Percentiles rank a stretch among this genome's conserved stretches.
phyloP scores from a whole-genome alignment of 2,113 vertebrate genomes.

The Camarhynchus parvulus region DNA sequence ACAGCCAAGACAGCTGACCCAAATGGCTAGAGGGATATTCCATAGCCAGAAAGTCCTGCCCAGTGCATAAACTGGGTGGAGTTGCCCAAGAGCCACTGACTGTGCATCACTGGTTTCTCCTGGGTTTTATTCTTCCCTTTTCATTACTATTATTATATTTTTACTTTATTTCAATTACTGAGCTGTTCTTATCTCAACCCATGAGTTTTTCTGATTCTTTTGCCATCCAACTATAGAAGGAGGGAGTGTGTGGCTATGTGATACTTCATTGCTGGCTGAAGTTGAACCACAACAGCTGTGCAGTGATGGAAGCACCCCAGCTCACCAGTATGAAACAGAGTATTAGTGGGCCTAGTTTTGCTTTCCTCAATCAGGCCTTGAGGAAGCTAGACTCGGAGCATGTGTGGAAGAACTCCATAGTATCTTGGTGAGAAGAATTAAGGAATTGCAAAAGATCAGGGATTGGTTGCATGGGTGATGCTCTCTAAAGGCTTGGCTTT shows the following conservation, averaged over 20 bases:
- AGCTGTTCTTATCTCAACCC: neutral
- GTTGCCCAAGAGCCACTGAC: neutral
- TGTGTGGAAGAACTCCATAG: neutral
- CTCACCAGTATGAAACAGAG: neutral
- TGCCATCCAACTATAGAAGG: rapidly evolving
- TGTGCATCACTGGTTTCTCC: neutral
- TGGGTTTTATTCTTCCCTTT: neutral
- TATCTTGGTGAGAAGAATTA: neutral
- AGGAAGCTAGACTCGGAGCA: neutral
- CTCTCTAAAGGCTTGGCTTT: neutral
- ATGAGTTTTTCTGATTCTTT: no score
- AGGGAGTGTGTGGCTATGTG: neutral
- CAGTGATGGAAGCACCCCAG: neutral
- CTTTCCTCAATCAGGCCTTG: no score
- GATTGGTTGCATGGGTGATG: rapidly evolving
- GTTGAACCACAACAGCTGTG: neutral
- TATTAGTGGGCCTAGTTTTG: neutral
- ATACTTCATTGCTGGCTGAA: neutral
- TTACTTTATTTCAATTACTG: neutral
- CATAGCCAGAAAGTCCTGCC: neutral
- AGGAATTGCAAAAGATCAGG: neutral
- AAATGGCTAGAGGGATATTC: neutral
- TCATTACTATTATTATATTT: neutral
- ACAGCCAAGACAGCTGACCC: neutral
- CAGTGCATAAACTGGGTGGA: neutral